These are phyloP conservation scores for Papilio polyxenes DNA, from an alignment of 1,140 invertebrate genomes.

Conservation along the genomic window DNA sequence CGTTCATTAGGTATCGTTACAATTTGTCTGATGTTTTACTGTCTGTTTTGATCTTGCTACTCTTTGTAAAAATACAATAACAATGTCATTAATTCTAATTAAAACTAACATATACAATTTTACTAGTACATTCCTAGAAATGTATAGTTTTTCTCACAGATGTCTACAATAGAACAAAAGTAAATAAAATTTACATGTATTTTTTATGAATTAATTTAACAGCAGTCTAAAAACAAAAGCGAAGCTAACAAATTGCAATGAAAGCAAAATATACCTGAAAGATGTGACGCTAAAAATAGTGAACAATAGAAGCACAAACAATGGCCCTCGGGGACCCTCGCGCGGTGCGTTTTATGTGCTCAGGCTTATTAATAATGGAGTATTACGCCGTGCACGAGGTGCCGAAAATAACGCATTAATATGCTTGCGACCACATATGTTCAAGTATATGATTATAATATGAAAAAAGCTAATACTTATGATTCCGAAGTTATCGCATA, in stretches of 20 bases:
- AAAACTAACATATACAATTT: background rate
- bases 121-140: too few relatives aligned
- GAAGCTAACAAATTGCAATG: slow-evolving; percentile 4
- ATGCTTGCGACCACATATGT: slow-evolving; percentile 13
- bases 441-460: background rate
- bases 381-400: slow-evolving; percentile 9
- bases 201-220: background rate
- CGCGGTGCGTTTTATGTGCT: slow-evolving; percentile 32
- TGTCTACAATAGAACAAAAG: too few relatives aligned
- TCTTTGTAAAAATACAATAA: background rate
- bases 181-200: too few relatives aligned
- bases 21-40: slow-evolving; percentile 42
- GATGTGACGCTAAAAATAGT: slow-evolving; percentile 27
- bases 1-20: slow-evolving; percentile 52
- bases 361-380: slow-evolving; percentile 32
- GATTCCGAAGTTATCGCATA: background rate
- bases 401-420: slow-evolving; percentile 14
- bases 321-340: slow-evolving; percentile 6
- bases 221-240: background rate
- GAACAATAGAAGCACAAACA: slow-evolving; percentile 16
- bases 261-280: slow-evolving; percentile 26
- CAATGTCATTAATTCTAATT: background rate
- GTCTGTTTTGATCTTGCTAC: background rate
- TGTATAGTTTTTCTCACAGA: too few relatives aligned
- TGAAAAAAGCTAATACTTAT: background rate